Evolutionary conservation across 64 coral and sea anemone species (phyloP).

Genomic region (Stichodactyla mertensii): DNA sequence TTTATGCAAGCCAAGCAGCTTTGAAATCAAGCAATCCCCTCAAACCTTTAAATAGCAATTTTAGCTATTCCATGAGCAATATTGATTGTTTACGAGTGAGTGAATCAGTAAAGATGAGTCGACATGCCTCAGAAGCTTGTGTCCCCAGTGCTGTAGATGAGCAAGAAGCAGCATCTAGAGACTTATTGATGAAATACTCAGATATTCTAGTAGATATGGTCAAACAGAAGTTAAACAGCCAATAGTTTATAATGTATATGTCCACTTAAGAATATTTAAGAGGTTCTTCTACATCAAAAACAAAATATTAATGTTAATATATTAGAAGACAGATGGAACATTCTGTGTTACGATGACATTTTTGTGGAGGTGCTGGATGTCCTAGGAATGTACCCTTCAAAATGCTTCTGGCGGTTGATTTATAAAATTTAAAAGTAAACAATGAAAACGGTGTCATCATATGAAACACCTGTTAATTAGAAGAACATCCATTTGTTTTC

Average conservation of each 20-base stretch:
- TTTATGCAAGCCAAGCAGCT: not conserved
- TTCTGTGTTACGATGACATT: too few species aligned
- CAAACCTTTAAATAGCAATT: not conserved
- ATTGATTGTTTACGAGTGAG: not conserved
- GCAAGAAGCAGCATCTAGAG: not conserved
- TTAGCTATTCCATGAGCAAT: slow-evolving; percentile 9
- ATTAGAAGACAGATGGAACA: too few species aligned
- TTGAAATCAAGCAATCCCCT: not conserved
- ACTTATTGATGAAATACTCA: not conserved
- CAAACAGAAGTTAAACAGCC: slow-evolving; percentile 4
- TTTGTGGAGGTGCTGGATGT: too few species aligned
- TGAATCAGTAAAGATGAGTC: not conserved
- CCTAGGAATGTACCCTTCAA: too few species aligned
- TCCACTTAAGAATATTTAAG: not conserved
- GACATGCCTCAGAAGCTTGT: slow-evolving; percentile 11
- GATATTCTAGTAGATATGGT: slow-evolving; percentile 25
- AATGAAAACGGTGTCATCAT: too few species aligned
- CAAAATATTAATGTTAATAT: not conserved
- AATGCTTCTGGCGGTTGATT: too few species aligned
- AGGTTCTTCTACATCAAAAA: not conserved
- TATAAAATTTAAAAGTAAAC: too few species aligned
- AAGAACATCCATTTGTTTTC: too few species aligned
- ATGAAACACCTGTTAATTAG: too few species aligned
- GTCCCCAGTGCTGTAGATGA: not conserved
- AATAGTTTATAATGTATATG: not conserved